These are phyloP conservation scores for Scolopax mira DNA, from an alignment of 2,113 vertebrate species.

Conservation along the genomic window DNA sequence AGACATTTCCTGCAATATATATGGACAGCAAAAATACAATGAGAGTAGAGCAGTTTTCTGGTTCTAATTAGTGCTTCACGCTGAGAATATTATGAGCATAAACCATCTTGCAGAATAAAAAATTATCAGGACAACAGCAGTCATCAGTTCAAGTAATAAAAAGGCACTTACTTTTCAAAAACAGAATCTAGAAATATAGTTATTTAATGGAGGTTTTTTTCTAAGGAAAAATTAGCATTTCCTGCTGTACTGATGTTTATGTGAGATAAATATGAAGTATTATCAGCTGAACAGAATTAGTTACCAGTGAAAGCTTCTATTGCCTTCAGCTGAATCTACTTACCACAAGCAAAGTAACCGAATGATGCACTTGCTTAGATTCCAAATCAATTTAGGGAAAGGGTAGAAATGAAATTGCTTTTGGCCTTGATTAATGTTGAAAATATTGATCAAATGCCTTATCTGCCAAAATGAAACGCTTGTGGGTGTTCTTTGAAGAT, in stretches of 20 bases:
- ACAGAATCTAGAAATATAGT: not conserved
- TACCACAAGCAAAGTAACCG: not conserved
- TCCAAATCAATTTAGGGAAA: not conserved
- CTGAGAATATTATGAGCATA: not conserved
- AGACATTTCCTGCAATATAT: not conserved
- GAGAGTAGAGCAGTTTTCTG: not conserved
- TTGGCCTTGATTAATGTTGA: constrained; percentile 37
- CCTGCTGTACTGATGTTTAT: not conserved
- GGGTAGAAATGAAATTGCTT: constrained; percentile 29
- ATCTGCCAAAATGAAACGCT: constrained; percentile 27
- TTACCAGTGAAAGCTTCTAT: not conserved
- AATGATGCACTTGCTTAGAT: not conserved
- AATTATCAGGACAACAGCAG: not conserved
- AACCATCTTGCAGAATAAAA: not conserved
- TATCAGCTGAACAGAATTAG: not conserved
- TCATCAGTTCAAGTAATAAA: not conserved
- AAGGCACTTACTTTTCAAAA: constrained; percentile 12
- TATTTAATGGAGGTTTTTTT: constrained; percentile 21
- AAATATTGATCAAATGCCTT: constrained; percentile 49
- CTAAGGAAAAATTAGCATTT: not conserved
- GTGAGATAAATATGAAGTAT: constrained; percentile 17
- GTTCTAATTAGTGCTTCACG: constrained; percentile 4
- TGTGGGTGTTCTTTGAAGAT: constrained; percentile 18
- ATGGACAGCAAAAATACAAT: not conserved
- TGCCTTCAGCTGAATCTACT: not conserved